A percentile compares a stretch with the other conserved stretches of the same genome.
Evolutionary conservation across 2,113 vertebrate genomes (phyloP).

Genomic region (Pionites leucogaster): DNA sequence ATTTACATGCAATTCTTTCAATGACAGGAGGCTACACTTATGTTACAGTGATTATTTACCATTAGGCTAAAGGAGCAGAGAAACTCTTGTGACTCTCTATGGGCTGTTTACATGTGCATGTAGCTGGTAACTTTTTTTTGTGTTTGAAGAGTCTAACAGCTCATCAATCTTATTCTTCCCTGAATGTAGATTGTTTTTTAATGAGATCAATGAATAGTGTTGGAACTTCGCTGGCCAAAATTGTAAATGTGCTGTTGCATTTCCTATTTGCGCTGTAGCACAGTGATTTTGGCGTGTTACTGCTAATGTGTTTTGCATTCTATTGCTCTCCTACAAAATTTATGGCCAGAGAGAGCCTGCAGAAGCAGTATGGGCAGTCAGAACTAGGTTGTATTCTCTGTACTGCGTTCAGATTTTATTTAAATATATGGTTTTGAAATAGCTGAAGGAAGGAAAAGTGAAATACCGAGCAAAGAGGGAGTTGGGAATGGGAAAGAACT

Average conservation of each 20-base stretch:
- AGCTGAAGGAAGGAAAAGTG: not conserved
- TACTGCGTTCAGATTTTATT: not conserved
- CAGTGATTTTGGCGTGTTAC: not conserved
- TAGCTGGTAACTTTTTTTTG: slow-evolving; percentile 15
- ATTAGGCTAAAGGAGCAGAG: not conserved
- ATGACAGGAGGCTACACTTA: not conserved
- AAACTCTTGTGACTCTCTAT: not conserved
- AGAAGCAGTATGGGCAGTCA: not conserved
- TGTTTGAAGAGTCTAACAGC: slow-evolving; percentile 30
- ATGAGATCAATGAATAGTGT: slow-evolving; percentile 64
- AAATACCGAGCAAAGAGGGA: not conserved
- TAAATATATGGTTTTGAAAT: not conserved
- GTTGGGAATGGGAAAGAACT: not conserved
- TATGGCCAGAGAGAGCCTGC: slow-evolving; percentile 40
- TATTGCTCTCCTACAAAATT: slow-evolving; percentile 61
- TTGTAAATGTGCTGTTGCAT: slow-evolving; percentile 55
- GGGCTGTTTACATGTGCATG: not conserved
- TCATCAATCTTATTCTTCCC: slow-evolving; percentile 56
- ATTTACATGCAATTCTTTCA: not conserved
- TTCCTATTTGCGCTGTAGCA: slow-evolving; percentile 64
- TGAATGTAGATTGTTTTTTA: slow-evolving; percentile 69
- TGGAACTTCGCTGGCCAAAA: slow-evolving; percentile 47
- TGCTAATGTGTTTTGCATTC: slow-evolving; percentile 65
- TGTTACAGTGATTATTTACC: not conserved
- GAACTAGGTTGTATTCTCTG: not conserved